A percentile compares a stretch with the other conserved stretches of the same genome.
These are phyloP conservation scores for Saccopteryx leptura DNA, from an alignment of 2,113 vertebrate genomes.

Conservation along the genomic window DNA sequence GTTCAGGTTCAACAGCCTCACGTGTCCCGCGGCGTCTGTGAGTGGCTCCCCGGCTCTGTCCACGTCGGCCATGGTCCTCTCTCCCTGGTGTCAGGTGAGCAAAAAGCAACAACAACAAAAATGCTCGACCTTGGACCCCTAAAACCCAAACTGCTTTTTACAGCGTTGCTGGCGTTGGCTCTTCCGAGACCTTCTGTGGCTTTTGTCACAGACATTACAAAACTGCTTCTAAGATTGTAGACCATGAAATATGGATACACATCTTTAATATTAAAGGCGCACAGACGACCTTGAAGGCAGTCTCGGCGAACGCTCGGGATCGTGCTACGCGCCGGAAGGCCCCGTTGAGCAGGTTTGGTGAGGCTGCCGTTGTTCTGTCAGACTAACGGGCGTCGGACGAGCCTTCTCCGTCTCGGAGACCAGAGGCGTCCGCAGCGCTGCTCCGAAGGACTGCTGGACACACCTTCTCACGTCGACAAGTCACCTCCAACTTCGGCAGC, in stretches of 20 bases:
- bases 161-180: slow-evolving; percentile 5
- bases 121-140: neutral
- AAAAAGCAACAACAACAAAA: neutral
- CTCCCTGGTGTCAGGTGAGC: slow-evolving; percentile 41
- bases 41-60: neutral
- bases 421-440: no score
- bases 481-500: no score
- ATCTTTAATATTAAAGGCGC: neutral
- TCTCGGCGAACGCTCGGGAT: neutral
- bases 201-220: neutral
- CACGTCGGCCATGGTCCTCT: neutral
- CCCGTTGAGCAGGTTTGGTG: accelerated
- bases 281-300: neutral
- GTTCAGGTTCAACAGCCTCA: neutral
- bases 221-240: neutral
- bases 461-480: no score
- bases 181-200: slow-evolving; percentile 16
- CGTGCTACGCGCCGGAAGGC: accelerated
- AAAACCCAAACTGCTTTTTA: slow-evolving; percentile 38
- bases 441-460: no score
- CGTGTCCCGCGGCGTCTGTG: neutral
- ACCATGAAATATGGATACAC: slow-evolving; percentile 43
- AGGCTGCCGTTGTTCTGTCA: neutral
- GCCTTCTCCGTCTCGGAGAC: no score
- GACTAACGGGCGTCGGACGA: neutral